Percentiles rank a stretch among this genome's conserved stretches.
phyloP scores from a whole-genome alignment of 2,797 vertebrate species.

The Cossypha heuglini region DNA sequence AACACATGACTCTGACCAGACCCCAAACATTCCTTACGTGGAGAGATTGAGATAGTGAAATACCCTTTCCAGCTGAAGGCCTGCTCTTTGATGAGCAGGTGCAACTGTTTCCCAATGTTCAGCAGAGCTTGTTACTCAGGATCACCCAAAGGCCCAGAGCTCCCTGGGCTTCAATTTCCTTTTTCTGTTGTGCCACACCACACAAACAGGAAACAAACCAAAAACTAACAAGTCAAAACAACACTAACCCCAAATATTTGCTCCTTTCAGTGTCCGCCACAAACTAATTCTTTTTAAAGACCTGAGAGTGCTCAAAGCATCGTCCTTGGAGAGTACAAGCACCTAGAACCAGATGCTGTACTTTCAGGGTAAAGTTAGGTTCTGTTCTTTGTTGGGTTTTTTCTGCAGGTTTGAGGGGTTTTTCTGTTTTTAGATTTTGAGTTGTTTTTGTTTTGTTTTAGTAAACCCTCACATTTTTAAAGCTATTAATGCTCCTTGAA shows the following conservation, averaged over 20 bases:
- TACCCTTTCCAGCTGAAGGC: not conserved
- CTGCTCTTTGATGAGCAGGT: accelerated
- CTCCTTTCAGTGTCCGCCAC: not conserved
- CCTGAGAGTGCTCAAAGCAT: accelerated
- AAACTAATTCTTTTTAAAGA: not conserved
- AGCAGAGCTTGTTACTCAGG: not conserved
- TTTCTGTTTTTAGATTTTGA: not conserved
- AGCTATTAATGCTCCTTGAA: not conserved
- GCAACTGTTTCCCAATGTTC: not conserved
- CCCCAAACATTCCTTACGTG: not conserved
- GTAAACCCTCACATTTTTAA: not conserved
- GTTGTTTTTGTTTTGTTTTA: not conserved
- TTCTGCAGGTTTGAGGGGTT: not conserved
- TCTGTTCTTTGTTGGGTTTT: accelerated
- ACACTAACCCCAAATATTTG: not conserved
- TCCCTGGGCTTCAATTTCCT: accelerated
- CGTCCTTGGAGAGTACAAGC: not conserved
- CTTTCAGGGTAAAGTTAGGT: not conserved
- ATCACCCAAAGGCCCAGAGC: accelerated
- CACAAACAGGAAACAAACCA: not conserved
- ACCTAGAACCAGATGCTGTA: not conserved
- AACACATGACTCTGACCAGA: accelerated
- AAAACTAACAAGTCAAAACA: accelerated
- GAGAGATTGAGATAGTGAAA: not conserved
- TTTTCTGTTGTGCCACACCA: not conserved